A percentile compares a stretch with the other conserved stretches of the same genome.
Conservation (phyloP, 2,888 invertebrate species). For the Ophion costatus region DNA sequence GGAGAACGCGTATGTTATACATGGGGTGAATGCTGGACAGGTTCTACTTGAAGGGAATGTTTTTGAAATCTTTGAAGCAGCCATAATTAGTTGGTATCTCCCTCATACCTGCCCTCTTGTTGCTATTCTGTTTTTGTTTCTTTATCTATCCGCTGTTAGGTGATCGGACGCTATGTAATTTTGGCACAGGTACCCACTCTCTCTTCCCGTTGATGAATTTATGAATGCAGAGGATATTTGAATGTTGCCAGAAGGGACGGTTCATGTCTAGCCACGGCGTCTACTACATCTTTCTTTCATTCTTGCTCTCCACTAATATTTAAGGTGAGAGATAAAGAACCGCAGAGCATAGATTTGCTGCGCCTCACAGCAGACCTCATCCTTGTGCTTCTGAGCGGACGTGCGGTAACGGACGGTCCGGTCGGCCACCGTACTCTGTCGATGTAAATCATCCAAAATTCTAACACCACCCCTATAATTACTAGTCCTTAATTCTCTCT, state of each 20-base stretch:
- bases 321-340: conserved; percentile 79
- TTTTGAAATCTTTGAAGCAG: conserved; percentile 21
- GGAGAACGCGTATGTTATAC: not conserved
- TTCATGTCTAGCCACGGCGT: conserved; percentile 77
- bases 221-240: conserved; percentile 82
- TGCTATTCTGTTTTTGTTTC: not conserved
- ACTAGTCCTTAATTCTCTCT: conserved; percentile 70
- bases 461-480: conserved; percentile 83
- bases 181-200: conserved; percentile 70
- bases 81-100: conserved; percentile 7
- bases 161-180: conserved; percentile 70
- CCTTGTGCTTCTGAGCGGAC: conserved; percentile 32
- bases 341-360: conserved; percentile 68
- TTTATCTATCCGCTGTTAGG: conserved; percentile 14
- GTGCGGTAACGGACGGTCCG: conserved; percentile 13
- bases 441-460: conserved; percentile 82
- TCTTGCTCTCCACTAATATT: conserved; percentile 72
- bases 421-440: conserved; percentile 57
- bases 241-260: conserved; percentile 83
- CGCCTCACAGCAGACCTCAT: conserved; percentile 44
- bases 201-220: conserved; percentile 79
- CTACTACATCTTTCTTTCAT: conserved; percentile 48
- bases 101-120: not conserved
- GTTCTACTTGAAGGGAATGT: conserved; percentile 12
- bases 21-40: conserved; percentile 6